A percentile compares a stretch with the other conserved stretches of the same genome.
phyloP scores from a whole-genome alignment of 1,140 invertebrate genomes.

The Diploscapter pachys region DNA sequence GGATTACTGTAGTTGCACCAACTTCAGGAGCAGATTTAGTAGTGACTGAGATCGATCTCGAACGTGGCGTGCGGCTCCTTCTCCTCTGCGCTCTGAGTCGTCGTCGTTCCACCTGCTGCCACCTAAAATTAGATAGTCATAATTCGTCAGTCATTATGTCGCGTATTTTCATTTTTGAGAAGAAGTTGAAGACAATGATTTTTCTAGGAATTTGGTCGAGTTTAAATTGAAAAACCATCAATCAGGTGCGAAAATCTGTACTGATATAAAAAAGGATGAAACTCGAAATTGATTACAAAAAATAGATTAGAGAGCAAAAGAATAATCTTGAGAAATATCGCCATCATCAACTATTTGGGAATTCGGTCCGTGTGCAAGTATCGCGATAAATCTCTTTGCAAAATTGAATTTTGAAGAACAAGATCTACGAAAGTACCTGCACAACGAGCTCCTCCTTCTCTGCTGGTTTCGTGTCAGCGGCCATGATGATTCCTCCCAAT shows the following conservation, averaged over 20 bases:
- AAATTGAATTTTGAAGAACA: not conserved
- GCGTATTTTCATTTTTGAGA: not conserved
- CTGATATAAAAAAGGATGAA: too few relatives aligned
- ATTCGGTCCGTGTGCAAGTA: not conserved
- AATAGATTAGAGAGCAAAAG: too few relatives aligned
- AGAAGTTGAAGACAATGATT: too few relatives aligned
- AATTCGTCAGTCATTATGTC: constrained; percentile 60
- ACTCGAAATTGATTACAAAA: too few relatives aligned
- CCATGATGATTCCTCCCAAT: constrained; percentile 89
- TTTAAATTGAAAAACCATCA: too few relatives aligned
- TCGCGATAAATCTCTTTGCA: not conserved
- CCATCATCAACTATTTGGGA: not conserved
- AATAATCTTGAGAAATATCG: not conserved
- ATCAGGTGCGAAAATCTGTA: too few relatives aligned
- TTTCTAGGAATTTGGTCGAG: too few relatives aligned
- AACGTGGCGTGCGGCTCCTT: constrained; percentile 38
- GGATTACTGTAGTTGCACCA: too few relatives aligned
- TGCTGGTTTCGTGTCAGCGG: constrained; percentile 73
- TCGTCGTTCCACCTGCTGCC: constrained; percentile 37
- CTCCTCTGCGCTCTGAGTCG: constrained; percentile 35
- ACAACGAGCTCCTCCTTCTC: constrained; percentile 84
- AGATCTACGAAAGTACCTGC: constrained; percentile 66
- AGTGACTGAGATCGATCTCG: constrained; percentile 43
- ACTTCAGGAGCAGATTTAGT: constrained; percentile 16
- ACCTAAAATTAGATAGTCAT: constrained; percentile 38